Evolutionary conservation across 2,888 invertebrate species (phyloP).

Genomic region (Sipha maydis): DNA sequence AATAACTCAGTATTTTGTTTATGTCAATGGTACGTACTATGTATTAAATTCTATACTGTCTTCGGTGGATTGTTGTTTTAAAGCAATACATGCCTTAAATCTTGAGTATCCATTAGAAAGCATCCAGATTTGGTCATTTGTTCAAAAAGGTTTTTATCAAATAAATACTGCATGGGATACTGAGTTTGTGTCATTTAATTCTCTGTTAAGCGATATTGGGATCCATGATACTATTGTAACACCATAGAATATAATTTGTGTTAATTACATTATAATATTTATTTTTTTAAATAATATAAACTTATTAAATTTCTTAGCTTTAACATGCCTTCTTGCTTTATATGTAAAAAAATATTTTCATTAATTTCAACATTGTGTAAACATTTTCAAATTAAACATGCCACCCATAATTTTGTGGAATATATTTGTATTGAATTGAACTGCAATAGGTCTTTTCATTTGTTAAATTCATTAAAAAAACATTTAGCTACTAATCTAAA

Average conservation of each 20-base stretch:
- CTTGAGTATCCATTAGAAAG: slow-evolving; percentile 29
- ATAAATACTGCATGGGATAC: slow-evolving; percentile 19
- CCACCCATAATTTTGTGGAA: neutral
- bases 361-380: neutral
- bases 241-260: neutral
- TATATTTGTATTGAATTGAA: slow-evolving; percentile 2
- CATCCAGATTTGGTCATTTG: slow-evolving; percentile 25
- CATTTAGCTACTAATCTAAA: neutral
- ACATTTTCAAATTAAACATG: neutral
- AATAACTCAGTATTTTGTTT: slow-evolving; percentile 15
- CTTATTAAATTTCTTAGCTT: neutral
- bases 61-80: slow-evolving; percentile 13
- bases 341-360: slow-evolving; percentile 2
- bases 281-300: neutral
- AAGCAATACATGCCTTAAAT: slow-evolving; percentile 26
- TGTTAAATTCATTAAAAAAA: slow-evolving; percentile 17
- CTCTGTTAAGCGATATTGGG: neutral
- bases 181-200: neutral
- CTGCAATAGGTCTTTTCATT: slow-evolving; percentile 12
- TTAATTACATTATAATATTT: neutral
- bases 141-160: slow-evolving; percentile 37
- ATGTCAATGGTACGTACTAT: slow-evolving; percentile 4
- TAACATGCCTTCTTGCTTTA: slow-evolving; percentile 15
- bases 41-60: neutral
- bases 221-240: neutral